These are phyloP conservation scores for Felis catus DNA, from an alignment of 2,113 vertebrate species.

Conservation along the genomic window F.catus_Fca126_mat1.0 CM031412.1:175414001-175414500, in stretches of 20 bases:
- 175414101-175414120: not conserved
- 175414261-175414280: not conserved
- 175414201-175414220: not conserved
- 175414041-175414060: not conserved
- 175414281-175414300: too few relatives aligned
- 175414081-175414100: not conserved
- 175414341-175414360: not conserved
- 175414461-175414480: not conserved
- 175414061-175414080: not conserved
- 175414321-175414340: not conserved
- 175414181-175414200: not conserved
- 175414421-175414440: not conserved
- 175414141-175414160: too few relatives aligned
- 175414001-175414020: not conserved
- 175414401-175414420: not conserved
- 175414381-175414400: not conserved
- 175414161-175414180: not conserved
- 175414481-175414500: not conserved
- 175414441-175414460: not conserved
- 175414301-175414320: not conserved
- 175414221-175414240: not conserved
- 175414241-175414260: not conserved
- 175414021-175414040: not conserved
- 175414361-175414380: not conserved
- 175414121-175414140: accelerated